A percentile compares a stretch with the other conserved stretches of the same genome.
Evolutionary conservation across 1,140 invertebrate species (phyloP).

Genomic region (Micrasema minimum): DNA sequence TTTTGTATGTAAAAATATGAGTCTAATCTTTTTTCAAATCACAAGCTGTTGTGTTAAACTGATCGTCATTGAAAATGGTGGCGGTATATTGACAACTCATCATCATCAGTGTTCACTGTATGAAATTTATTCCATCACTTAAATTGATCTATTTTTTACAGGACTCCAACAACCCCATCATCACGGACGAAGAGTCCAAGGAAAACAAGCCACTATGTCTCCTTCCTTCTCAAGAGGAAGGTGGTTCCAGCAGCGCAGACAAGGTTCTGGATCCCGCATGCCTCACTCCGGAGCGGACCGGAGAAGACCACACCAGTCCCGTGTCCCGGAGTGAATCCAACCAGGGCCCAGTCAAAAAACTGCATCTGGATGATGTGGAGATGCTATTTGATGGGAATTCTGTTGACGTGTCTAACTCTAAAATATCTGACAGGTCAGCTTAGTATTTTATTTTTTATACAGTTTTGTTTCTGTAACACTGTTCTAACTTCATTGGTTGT

Average conservation of each 20-base stretch:
- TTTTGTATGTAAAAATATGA: no score
- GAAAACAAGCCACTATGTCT: slow-evolving; percentile 67
- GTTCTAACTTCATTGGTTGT: no score
- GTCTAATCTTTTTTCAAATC: no score
- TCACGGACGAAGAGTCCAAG: slow-evolving; percentile 67
- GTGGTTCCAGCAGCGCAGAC: slow-evolving; percentile 54
- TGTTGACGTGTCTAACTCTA: slow-evolving; percentile 34
- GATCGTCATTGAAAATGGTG: no score
- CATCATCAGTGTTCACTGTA: no score
- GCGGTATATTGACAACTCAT: no score
- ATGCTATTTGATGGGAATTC: slow-evolving; percentile 49
- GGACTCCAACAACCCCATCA: slow-evolving; percentile 56
- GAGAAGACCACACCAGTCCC: slow-evolving; percentile 50
- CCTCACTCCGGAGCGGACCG: slow-evolving; percentile 56
- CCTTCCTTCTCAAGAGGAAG: slow-evolving; percentile 58
- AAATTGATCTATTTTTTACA: slow-evolving; percentile 52
- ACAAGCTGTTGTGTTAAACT: no score
- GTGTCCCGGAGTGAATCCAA: slow-evolving; percentile 43
- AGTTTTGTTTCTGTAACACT: no score
- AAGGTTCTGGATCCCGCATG: slow-evolving; percentile 48
- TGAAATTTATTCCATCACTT: no score
- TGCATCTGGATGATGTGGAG: slow-evolving; percentile 41
- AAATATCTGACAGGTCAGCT: slow-evolving; percentile 39
- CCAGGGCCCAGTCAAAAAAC: slow-evolving; percentile 27
- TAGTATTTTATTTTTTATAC: no score